These are phyloP conservation scores for Tragulus kanchil DNA, from an alignment of 2,113 vertebrate genomes.

Conservation along the genomic window DNA sequence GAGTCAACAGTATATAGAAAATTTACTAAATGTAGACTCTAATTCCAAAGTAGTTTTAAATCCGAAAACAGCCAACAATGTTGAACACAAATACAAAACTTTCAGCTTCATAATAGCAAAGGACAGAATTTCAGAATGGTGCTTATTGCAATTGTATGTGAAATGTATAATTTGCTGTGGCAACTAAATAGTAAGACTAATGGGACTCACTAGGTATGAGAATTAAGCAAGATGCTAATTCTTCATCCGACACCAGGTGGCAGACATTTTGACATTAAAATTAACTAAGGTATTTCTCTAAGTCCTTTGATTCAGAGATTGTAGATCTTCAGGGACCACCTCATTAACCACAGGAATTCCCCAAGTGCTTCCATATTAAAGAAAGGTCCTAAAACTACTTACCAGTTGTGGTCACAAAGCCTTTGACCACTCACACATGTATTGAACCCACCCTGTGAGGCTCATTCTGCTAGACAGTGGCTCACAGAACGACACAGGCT, in stretches of 20 bases:
- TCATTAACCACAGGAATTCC: background rate
- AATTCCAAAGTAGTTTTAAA: slow-evolving; percentile 46
- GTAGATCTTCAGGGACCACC: background rate
- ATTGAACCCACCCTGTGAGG: background rate
- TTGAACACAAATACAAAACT: background rate
- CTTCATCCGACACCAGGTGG: slow-evolving; percentile 80
- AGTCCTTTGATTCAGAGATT: slow-evolving; percentile 3
- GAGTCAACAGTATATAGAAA: slow-evolving; percentile 20
- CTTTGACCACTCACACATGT: background rate
- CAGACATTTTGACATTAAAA: slow-evolving; percentile 70
- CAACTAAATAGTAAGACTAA: background rate
- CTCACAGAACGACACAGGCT: background rate
- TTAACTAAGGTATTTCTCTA: background rate
- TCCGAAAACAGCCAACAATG: background rate
- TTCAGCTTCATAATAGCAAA: background rate
- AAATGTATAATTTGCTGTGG: background rate
- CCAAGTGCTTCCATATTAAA: background rate
- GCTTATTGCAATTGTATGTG: slow-evolving; percentile 48
- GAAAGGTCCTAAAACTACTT: background rate
- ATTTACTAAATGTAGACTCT: slow-evolving; percentile 55
- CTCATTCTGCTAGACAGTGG: no score
- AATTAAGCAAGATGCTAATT: slow-evolving; percentile 66
- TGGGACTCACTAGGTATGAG: background rate
- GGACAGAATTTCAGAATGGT: background rate
- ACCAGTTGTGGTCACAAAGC: background rate